Evolutionary conservation across 2,888 invertebrate genomes (phyloP), one percentile per base, ranked within the genome.

Genomic region (Xestia xanthographa): DNA sequence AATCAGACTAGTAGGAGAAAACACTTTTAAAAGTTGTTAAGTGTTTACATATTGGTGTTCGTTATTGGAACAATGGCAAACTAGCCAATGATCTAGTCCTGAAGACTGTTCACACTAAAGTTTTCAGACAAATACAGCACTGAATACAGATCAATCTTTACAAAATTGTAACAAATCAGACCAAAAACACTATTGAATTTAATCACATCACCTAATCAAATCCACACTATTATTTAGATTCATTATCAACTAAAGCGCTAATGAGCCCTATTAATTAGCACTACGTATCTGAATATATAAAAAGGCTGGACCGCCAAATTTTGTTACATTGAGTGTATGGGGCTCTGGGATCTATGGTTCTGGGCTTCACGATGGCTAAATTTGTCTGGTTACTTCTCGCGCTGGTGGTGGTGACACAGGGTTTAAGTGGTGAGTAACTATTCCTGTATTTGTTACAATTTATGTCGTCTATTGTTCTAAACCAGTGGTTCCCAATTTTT

Each of bases 351-450:
- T 56, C 56, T 78, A 5, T 81, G 56, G 66, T 58, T 58, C 70
- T 60, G 80, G 72, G 69, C 74, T 58, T 67, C 77, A 86, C 63
- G 45, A 87, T 87, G 87, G 62, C 79, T 62, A 72, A 75, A 58
- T 43, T 75, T 62, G 43, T 87, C 50, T 88, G 87, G 87, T 73
- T 88, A 62, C 66, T 86, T 73, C 75, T 87, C 60, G 88, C 81
- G 29, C 48, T 87, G 8, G 77, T 73, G 48, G 76, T 81, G 12
- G 48, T 77, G 50, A 71, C 76, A 56, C 80, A 87, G 11, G 85
- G 75, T 14, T 67, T 79, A n/a, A 79, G 75, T 67, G 88, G 87
- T 88, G 48, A 87, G 86, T 79, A 17, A 53, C 9, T 50, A 26
- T 20, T 63, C 5, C 20, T 17, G 8, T 29, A 20, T 0, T 26